Evolutionary conservation across 1,140 invertebrate species (phyloP).

Genomic region (Gerris buenoi): DNA sequence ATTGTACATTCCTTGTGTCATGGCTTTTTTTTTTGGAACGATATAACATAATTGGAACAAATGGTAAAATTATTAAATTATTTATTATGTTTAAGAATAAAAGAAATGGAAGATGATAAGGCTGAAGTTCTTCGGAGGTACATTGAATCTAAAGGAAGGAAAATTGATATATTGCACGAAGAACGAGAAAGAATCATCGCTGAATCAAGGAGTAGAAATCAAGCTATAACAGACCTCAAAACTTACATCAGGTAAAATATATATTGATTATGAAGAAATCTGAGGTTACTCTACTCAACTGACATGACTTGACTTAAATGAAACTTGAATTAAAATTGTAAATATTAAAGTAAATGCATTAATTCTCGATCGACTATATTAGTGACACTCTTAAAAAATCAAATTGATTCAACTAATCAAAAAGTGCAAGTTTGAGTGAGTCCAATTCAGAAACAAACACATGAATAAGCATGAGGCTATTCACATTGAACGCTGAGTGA

Average conservation of each 20-base stretch:
- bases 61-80: no score
- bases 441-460: no score
- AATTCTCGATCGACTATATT: not conserved
- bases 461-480: no score
- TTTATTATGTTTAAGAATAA: no score
- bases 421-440: no score
- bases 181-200: constrained; percentile 23
- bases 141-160: constrained; percentile 24
- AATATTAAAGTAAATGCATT: not conserved
- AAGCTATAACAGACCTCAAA: constrained; percentile 25
- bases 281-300: not conserved
- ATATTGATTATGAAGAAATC: not conserved
- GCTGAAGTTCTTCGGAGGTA: constrained; percentile 18
- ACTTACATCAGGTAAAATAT: constrained; percentile 25
- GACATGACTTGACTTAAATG: not conserved
- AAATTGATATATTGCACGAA: constrained; percentile 23
- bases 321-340: not conserved
- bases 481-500: no score
- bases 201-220: constrained; percentile 24
- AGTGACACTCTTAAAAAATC: not conserved
- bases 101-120: constrained; percentile 20
- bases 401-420: not conserved
- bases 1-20: no score
- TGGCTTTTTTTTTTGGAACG: no score
- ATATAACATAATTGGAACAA: no score